Evolutionary conservation across 2,888 invertebrate genomes (phyloP), one percentile per base, ranked within the genome.

Genomic region (Agrenia bidenticulata): DNA sequence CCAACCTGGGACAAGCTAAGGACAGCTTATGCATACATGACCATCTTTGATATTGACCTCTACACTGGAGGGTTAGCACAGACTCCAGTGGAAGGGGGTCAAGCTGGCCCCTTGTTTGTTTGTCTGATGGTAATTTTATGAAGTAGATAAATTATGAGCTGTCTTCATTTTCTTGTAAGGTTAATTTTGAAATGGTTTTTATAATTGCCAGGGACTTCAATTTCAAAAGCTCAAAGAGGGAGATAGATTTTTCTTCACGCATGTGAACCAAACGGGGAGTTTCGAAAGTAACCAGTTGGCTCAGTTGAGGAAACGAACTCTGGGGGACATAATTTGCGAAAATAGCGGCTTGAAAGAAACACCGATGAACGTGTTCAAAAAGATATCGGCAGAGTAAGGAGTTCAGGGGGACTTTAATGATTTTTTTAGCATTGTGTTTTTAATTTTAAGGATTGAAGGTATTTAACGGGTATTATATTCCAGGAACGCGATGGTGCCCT

Each of bases 181-280:
- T n/a, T n/a, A 45, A 45, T 19, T 17, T 45, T 54, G n/a, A 51
- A 19, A 53, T 13, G 23, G 24, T 51, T 51, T 54, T 24, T 42
- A 19, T 27, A 11, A 17, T 23, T 54, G 4, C 1, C 19, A 73
- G 66, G 69, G 63, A 2, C 58, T 55, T 2, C 74, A 74, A 39
- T 72, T 72, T 50, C 2, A 61, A 1, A 49, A 54, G 24, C 58
- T 74, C 15, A 66, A 57, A 57, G 24, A 41, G 27, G 74, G 72
- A 5, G 74, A 74, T 60, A 50, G 74, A 24, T 71, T 63, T 57
- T 74, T 74, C 67, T 71, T 74, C 53, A 72, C 73, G 11, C 73
- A 74, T 54, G 41, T 42, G 0, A 45, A 55, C 32, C 58, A 39
- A 32, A 26, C 23, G 13, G 63, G 64, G 11, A 49, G 54, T 7